Conservation (phyloP, 2,888 invertebrate species). For the Polydrusus pterygomalis region DNA sequence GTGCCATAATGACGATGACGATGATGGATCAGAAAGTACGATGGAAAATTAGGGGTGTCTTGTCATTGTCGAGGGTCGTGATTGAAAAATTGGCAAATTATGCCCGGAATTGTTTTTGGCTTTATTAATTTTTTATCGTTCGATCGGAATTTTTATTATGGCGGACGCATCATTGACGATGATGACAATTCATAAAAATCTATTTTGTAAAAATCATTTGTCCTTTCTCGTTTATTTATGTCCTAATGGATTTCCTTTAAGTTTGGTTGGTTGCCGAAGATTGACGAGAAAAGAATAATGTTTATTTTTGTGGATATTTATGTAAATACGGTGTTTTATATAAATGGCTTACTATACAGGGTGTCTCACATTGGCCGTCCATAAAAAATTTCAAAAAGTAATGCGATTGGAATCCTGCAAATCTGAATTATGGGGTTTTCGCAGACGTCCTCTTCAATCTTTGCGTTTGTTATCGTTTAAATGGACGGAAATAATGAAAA, state of each 20-base stretch:
- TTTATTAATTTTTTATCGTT: conserved; percentile 39
- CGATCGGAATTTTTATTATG: conserved; percentile 11
- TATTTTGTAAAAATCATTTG: background rate
- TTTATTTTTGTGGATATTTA: too few species aligned
- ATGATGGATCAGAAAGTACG: conserved; percentile 45
- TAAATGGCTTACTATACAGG: too few species aligned
- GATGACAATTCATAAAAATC: background rate
- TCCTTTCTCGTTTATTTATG: background rate
- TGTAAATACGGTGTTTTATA: too few species aligned
- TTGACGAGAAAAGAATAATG: background rate
- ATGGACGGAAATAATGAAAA: too few species aligned
- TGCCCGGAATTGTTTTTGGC: conserved; percentile 41
- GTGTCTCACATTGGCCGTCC: too few species aligned
- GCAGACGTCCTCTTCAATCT: too few species aligned
- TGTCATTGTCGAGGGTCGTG: conserved; percentile 49
- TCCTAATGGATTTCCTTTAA: background rate
- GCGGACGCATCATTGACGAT: background rate
- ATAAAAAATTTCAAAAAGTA: too few species aligned
- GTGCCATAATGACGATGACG: conserved; percentile 25
- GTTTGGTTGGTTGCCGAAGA: background rate
- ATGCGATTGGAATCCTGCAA: too few species aligned
- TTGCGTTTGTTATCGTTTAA: too few species aligned
- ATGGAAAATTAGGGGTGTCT: conserved; percentile 42
- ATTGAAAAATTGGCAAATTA: conserved; percentile 50
- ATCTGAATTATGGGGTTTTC: too few species aligned